A percentile compares a stretch with the other conserved stretches of the same genome.
Conservation (phyloP, 2,888 invertebrate genomes). For the Agrochola litura region DNA sequence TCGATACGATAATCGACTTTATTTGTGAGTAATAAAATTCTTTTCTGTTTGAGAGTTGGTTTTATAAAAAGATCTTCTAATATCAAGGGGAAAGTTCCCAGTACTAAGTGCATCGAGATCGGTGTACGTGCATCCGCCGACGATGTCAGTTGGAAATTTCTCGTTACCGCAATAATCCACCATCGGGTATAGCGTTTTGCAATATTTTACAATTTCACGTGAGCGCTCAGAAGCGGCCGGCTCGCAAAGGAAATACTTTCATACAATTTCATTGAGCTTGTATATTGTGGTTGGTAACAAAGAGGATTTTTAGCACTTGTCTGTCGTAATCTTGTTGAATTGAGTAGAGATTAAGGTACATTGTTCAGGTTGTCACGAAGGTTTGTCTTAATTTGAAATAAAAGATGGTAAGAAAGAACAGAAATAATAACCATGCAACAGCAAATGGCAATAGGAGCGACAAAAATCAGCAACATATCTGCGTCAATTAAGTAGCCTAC, state of each 20-base stretch:
- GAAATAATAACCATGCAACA: not conserved
- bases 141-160: constrained; percentile 88
- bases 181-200: constrained; percentile 77
- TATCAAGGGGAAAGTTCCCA: constrained; percentile 65
- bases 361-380: constrained; percentile 21
- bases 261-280: constrained; percentile 65
- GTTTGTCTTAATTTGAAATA: constrained; percentile 32
- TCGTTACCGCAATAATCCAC: constrained; percentile 89
- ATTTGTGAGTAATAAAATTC: constrained; percentile 53
- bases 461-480: not conserved
- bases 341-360: constrained; percentile 32
- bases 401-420: not conserved
- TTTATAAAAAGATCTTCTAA: constrained; percentile 67
- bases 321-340: constrained; percentile 39
- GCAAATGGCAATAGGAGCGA: not conserved
- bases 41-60: constrained; percentile 48
- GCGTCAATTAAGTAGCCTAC: not conserved
- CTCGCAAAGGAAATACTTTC: constrained; percentile 66
- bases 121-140: constrained; percentile 86
- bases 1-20: constrained; percentile 64
- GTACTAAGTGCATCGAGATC: constrained; percentile 88
- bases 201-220: constrained; percentile 83
- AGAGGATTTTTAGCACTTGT: constrained; percentile 60
- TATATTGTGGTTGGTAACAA: constrained; percentile 63
- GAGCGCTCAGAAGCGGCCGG: constrained; percentile 58